Conservation (phyloP, 1,140 invertebrate genomes). For the Cheumatopsyche charites region DNA sequence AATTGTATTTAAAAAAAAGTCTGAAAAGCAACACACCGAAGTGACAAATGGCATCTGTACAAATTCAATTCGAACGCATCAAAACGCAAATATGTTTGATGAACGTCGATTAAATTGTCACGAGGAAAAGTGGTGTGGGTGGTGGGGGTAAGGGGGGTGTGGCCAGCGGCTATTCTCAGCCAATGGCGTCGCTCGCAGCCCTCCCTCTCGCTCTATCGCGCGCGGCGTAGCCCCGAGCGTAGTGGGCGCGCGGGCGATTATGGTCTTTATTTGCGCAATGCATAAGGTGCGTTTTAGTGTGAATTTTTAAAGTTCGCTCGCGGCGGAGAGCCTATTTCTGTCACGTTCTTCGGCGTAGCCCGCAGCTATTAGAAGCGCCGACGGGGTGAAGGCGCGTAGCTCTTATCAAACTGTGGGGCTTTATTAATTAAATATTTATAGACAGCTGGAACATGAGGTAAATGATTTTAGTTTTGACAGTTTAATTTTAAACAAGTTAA, state of each 20-base stretch:
- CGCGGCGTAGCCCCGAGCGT: slow-evolving; percentile 7
- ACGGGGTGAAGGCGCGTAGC: slow-evolving; percentile 9
- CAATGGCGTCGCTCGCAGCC: slow-evolving; percentile 33
- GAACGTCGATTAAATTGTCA: slow-evolving; percentile 1
- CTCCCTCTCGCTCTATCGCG: background rate
- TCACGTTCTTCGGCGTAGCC: slow-evolving; percentile 25
- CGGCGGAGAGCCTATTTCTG: background rate
- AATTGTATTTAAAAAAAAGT: too few relatives aligned
- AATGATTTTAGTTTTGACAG: too few relatives aligned
- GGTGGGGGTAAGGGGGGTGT: slow-evolving; percentile 24
- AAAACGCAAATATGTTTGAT: background rate
- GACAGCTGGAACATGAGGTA: too few relatives aligned
- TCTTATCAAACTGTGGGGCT: slow-evolving; percentile 15
- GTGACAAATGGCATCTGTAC: too few relatives aligned
- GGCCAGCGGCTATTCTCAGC: slow-evolving; percentile 36
- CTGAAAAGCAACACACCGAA: too few relatives aligned
- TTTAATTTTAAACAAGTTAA: too few relatives aligned
- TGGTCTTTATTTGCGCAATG: background rate
- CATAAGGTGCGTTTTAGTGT: background rate
- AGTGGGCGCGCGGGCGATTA: background rate
- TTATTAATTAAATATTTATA: too few relatives aligned
- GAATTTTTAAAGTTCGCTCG: too few relatives aligned
- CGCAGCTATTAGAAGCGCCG: slow-evolving; percentile 33
- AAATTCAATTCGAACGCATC: too few relatives aligned
- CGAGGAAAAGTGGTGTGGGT: background rate